Percentiles rank a stretch among this genome's conserved stretches.
phyloP scores from a whole-genome alignment of 2,797 vertebrate species.

The Furcifer pardalis region DNA sequence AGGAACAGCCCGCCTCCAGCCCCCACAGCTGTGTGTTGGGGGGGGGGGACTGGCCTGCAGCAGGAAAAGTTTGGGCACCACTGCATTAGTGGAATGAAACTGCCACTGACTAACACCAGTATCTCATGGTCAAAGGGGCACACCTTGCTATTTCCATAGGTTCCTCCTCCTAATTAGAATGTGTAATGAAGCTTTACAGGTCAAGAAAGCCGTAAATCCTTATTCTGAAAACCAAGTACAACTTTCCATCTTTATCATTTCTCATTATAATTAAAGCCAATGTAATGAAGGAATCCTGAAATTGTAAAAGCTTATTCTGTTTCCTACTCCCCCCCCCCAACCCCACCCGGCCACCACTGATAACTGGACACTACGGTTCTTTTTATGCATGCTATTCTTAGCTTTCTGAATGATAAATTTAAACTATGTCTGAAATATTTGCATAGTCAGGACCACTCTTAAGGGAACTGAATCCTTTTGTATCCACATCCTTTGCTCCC shows the following conservation, averaged over 20 bases:
- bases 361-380: slow-evolving; percentile 38
- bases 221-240: neutral
- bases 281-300: slow-evolving; percentile 37
- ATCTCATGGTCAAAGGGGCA: neutral
- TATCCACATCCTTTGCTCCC: slow-evolving; percentile 31
- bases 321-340: neutral
- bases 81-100: neutral
- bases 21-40: too few species aligned
- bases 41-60: too few species aligned
- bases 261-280: neutral
- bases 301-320: slow-evolving; percentile 23
- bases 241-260: neutral
- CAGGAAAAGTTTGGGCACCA: too few species aligned
- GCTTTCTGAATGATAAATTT: slow-evolving; percentile 26
- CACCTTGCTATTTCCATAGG: too few species aligned
- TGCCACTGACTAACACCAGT: neutral
- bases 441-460: too few species aligned
- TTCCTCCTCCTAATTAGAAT: neutral
- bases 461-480: slow-evolving; percentile 44
- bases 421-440: neutral
- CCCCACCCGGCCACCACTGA: slow-evolving; percentile 10
- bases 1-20: too few species aligned
- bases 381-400: neutral
- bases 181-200: neutral
- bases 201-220: neutral